Conservation (phyloP, 2,888 invertebrate genomes). For the Polyommatus icarus region DNA sequence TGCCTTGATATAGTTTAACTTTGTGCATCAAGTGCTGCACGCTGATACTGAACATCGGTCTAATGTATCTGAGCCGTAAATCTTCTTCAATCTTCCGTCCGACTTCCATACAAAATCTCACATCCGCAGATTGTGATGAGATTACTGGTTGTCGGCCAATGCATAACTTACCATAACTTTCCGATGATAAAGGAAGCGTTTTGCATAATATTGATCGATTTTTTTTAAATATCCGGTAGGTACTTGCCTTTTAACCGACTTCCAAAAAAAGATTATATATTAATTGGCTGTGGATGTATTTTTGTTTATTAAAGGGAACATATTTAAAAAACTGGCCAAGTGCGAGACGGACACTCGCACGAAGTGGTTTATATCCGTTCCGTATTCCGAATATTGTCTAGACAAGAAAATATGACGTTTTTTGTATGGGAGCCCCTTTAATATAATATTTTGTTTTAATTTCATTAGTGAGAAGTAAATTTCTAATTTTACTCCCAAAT, state of each 20-base stretch:
- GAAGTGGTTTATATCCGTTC: no score
- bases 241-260: neutral
- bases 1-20: neutral
- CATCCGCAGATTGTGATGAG: slow-evolving; percentile 26
- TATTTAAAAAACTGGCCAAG: no score
- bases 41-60: slow-evolving; percentile 29
- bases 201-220: slow-evolving; percentile 11
- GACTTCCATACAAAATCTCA: slow-evolving; percentile 22
- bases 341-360: no score
- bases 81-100: slow-evolving; percentile 24
- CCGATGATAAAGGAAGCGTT: slow-evolving; percentile 15
- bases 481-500: no score
- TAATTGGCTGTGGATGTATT: neutral
- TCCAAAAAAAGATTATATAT: no score
- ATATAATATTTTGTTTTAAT: neutral
- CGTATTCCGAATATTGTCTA: neutral
- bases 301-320: neutral
- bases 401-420: neutral
- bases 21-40: neutral
- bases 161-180: slow-evolving; percentile 21
- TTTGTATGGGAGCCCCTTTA: neutral
- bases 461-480: no score
- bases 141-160: slow-evolving; percentile 15
- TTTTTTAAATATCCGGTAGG: neutral
- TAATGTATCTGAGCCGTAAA: slow-evolving; percentile 37